Base-by-base conservation (phyloP, 92 coral and sea anemone genomes). In the Phymanthus crucifer region DNA sequence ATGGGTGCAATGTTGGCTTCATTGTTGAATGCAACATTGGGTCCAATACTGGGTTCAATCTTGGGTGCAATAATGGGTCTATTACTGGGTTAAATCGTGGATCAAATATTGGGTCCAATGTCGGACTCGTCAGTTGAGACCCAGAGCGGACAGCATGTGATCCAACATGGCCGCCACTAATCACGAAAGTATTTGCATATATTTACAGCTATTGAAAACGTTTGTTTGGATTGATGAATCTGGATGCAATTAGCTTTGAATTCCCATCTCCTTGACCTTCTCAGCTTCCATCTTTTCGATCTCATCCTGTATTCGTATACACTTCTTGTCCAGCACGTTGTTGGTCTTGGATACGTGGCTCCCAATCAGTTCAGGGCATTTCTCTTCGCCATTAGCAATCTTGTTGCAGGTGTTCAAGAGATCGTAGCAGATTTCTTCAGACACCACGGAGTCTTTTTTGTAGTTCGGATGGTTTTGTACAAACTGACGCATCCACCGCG, bases 401-500 rank as follows among this genome's bases (percentile, higher is more conserved):
- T 89, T 87, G 66, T 95, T 78, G 58, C 97, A 93, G 38, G 90
- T 87, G 84, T 80, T 83, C 82, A 95, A 40, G 6, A 95, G 91
- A 50, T 95, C 99, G 82, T 95, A 95, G 87, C 91, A 86, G 76
- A 95, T 89, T 36, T 79, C 66, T 40, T 95, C 99, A 27, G 83
- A 84, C 75, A 95, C 91, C 19, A 95, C 94, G 1, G 99, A 95
- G 87, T 93, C 99, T 36, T 91, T 80, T 72, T 89, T 90, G 90
- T 95, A 95, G 40, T 91, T 97, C 0, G 98, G 91, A 46, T 95
- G 99, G 37, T 54, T 40, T 50, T 70, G 84, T 29, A 95, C 96
- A 67, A 90, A 95, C 71, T 71, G 86, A 9, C 99, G 89, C 87
- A 95, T 91, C 99, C 99, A 95, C 40, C 91, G 98, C 3, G 99